Evolutionary conservation across 2,113 vertebrate genomes (phyloP).

Genomic region (Stegostoma tigrinum): DNA sequence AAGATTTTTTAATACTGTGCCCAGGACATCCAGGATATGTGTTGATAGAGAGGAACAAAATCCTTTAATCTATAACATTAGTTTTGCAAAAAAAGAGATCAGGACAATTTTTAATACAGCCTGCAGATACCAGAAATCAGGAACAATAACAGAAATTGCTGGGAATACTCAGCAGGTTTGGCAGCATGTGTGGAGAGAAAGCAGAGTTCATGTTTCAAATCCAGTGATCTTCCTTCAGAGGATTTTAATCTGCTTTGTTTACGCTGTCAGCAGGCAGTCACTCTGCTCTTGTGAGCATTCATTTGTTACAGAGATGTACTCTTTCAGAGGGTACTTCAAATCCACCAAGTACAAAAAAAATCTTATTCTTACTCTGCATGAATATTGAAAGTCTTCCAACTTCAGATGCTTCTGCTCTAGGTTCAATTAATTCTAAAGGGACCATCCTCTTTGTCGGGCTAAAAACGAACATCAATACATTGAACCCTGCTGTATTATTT

Average conservation of each 20-base stretch:
- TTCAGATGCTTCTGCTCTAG: background rate
- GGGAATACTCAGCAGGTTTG: too few species aligned
- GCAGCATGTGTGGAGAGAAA: too few species aligned
- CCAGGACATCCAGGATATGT: background rate
- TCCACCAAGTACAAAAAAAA: too few species aligned
- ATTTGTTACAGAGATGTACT: background rate
- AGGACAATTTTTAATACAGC: background rate
- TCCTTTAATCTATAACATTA: background rate
- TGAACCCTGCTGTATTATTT: background rate
- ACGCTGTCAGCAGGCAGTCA: background rate
- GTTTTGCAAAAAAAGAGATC: background rate
- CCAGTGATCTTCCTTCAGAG: too few species aligned
- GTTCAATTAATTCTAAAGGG: background rate
- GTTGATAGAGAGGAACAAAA: too few species aligned
- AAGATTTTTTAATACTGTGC: background rate
- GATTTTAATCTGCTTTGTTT: background rate
- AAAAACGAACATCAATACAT: background rate
- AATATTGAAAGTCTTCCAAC: background rate
- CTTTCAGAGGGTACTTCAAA: too few species aligned
- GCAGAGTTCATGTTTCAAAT: too few species aligned
- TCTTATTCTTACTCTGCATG: too few species aligned
- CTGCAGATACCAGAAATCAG: too few species aligned
- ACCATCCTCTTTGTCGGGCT: background rate
- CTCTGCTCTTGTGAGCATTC: background rate
- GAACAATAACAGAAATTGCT: too few species aligned